Evolutionary conservation across 2,888 invertebrate genomes (phyloP).

Genomic region (Elmis aenea): DNA sequence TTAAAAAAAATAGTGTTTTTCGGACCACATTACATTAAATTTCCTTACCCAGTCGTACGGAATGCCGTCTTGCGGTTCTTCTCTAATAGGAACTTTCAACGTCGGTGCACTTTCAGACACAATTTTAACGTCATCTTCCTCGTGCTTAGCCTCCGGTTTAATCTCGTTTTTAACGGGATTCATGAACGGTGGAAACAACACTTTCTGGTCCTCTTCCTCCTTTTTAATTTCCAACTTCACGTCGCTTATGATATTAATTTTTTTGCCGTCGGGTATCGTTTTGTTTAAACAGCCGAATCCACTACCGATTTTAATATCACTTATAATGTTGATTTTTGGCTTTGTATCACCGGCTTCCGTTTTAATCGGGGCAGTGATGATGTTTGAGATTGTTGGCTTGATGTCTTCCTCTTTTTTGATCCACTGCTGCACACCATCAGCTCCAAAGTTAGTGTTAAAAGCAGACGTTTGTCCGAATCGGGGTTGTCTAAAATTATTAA

Average conservation of each 20-base stretch:
- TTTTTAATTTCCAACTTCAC: slow-evolving; percentile 43
- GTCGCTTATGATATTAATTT: slow-evolving; percentile 44
- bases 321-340: slow-evolving; percentile 46
- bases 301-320: slow-evolving; percentile 43
- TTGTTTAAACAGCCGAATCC: slow-evolving; percentile 26
- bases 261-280: slow-evolving; percentile 31
- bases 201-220: slow-evolving; percentile 52
- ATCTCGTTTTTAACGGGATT: slow-evolving; percentile 19
- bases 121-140: slow-evolving; percentile 47
- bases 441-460: slow-evolving; percentile 20
- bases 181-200: slow-evolving; percentile 28
- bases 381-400: slow-evolving; percentile 23
- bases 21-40: no score
- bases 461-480: slow-evolving; percentile 23
- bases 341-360: slow-evolving; percentile 38
- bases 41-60: slow-evolving; percentile 76
- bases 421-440: slow-evolving; percentile 26
- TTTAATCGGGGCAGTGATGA: slow-evolving; percentile 30
- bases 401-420: slow-evolving; percentile 40
- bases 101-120: slow-evolving; percentile 23
- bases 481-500: slow-evolving; percentile 32
- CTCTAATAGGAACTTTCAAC: slow-evolving; percentile 47
- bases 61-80: slow-evolving; percentile 65
- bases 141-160: slow-evolving; percentile 27
- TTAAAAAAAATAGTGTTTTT: slow-evolving; percentile 1